phyloP scores from a whole-genome alignment of 2,797 vertebrate species.

The Sarcophilus harrisii region DNA sequence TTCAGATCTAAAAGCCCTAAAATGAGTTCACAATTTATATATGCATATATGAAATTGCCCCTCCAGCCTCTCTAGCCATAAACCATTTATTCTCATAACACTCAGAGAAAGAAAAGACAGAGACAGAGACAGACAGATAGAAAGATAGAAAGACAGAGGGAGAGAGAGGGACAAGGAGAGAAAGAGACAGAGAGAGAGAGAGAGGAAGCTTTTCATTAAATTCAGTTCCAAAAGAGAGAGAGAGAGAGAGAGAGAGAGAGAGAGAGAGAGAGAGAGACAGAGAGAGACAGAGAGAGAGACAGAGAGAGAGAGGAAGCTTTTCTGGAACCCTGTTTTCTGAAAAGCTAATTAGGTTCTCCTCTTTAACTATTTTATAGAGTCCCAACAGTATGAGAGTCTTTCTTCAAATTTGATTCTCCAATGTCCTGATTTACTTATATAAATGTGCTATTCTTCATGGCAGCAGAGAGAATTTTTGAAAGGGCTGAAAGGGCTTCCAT shows the following conservation, averaged over 20 bases:
- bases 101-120: background rate
- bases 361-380: conserved; percentile 3
- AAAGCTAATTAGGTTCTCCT: conserved; percentile 2
- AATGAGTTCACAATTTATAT: background rate
- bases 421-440: background rate
- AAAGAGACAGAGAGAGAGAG: too few relatives aligned
- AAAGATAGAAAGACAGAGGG: too few relatives aligned
- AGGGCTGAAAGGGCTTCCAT: conserved; percentile 1
- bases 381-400: conserved; percentile 10
- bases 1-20: background rate
- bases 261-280: too few relatives aligned
- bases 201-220: too few relatives aligned
- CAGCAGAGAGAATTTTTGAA: conserved; percentile 47
- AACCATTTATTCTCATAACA: background rate
- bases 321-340: background rate
- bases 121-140: rapidly evolving
- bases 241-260: too few relatives aligned
- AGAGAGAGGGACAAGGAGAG: too few relatives aligned
- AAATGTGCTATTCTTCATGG: conserved; percentile 53
- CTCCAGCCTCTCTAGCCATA: background rate
- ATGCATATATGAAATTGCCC: background rate
- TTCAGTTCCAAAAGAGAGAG: too few relatives aligned
- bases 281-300: too few relatives aligned
- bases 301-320: background rate
- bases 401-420: background rate